Evolutionary conservation across 2,797 vertebrate species (phyloP), one percentile per base, ranked within the genome.

Genomic region (Eospalax fontanierii): DNA sequence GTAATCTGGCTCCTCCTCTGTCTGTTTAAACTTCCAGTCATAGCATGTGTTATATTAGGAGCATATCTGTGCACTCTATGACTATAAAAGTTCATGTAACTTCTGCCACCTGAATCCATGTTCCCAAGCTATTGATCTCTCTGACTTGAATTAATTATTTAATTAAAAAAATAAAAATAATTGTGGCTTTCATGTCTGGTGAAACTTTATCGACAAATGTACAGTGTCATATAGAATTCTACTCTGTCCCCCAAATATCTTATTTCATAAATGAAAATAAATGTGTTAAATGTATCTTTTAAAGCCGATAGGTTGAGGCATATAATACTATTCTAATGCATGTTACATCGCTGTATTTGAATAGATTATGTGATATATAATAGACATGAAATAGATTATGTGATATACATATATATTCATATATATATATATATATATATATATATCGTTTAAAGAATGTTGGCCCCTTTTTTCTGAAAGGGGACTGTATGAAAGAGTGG

Each of bases 181-280:
- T 14, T 6, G 9, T 57, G n/a, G 1, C 24, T 3, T 6, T 22
- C 21, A 68, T 40, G 6, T 15, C 6, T 8, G 16, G 63, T 79
- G 12, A 84, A 78, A 79, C 12, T 71, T 71, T 43, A 89, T 54
- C 43, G 90, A 46, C 16, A 65, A 75, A 15, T n/a, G 26, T 71
- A 33, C 1, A 40, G 21, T 71, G 11, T 9, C 78, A n/a, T 86
- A 63, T 71, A 21, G 26, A 2, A 2, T 19, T 26, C 16, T 11
- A 71, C 43, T 61, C 50, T 71, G 30, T 68, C 28, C 26, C 30
- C 15, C 54, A 15, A 71, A 1, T 30, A 19, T 30, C 26, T 70
- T 16, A 12, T 88, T 85, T 90, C 2, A 9, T 65, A 90, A 79
- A 91, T 66, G 85, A 80, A 70, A 93, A 19, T 15, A 87, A 61